Conservation (phyloP, 1,140 invertebrate genomes). For the Penaeus vannamei region DNA sequence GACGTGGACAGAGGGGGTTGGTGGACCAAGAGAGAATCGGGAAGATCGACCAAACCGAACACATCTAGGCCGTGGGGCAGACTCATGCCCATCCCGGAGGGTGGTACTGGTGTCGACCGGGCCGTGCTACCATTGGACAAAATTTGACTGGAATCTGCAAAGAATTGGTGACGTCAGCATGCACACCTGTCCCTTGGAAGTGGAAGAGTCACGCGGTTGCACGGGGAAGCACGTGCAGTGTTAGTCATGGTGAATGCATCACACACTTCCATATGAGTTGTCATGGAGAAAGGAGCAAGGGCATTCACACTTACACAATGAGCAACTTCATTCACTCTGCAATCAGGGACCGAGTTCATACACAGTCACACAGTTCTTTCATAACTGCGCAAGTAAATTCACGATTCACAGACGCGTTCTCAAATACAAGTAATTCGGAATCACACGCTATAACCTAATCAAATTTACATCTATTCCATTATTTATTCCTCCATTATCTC, state of each 20-base stretch:
- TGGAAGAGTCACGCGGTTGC: slow-evolving; percentile 2
- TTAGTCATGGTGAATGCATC: neutral
- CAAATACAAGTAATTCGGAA: too few relatives aligned
- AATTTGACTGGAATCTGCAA: slow-evolving; percentile 69
- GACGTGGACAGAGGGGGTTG: slow-evolving; percentile 58
- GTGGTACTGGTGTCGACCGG: slow-evolving; percentile 66
- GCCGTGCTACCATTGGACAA: slow-evolving; percentile 69
- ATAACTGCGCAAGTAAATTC: too few relatives aligned
- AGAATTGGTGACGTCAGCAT: slow-evolving; percentile 58
- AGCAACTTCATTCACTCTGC: too few relatives aligned
- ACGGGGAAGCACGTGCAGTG: slow-evolving; percentile 34
- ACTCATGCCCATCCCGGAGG: slow-evolving; percentile 54
- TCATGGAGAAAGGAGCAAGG: neutral
- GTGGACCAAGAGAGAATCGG: slow-evolving; percentile 58
- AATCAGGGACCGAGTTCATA: too few relatives aligned
- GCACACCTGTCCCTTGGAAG: neutral
- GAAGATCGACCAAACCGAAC: slow-evolving; percentile 61
- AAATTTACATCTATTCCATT: too few relatives aligned
- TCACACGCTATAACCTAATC: too few relatives aligned
- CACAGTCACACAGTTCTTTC: too few relatives aligned
- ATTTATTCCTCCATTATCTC: too few relatives aligned
- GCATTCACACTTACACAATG: too few relatives aligned
- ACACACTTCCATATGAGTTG: neutral
- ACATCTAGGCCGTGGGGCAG: slow-evolving; percentile 64
- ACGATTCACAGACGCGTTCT: too few relatives aligned